These are phyloP conservation scores for Chitala chitala DNA, from an alignment of 2,113 vertebrate species.

Conservation along the genomic window DNA sequence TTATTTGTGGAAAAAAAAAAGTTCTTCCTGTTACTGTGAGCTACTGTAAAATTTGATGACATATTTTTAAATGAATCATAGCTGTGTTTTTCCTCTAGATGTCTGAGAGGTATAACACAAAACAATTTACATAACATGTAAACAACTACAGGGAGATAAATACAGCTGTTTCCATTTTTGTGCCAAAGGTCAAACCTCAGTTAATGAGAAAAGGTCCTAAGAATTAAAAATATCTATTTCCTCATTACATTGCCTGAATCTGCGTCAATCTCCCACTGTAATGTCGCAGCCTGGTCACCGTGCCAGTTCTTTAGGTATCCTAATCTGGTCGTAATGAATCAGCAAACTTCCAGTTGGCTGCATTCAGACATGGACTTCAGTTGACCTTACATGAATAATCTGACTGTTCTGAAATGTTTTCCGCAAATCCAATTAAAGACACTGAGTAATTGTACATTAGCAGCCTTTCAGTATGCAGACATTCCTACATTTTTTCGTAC, in stretches of 20 bases:
- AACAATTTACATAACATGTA: not conserved
- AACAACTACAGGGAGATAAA: slow-evolving; percentile 22
- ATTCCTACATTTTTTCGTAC: too few relatives aligned
- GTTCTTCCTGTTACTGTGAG: too few relatives aligned
- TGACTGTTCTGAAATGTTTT: too few relatives aligned
- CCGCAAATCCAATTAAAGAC: too few relatives aligned
- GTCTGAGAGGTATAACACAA: not conserved
- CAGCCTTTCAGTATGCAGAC: too few relatives aligned
- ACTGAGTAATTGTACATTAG: too few relatives aligned
- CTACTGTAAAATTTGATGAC: too few relatives aligned
- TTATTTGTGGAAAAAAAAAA: too few relatives aligned
- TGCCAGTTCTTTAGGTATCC: slow-evolving; percentile 7
- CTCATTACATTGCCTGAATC: not conserved
- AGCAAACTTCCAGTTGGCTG: slow-evolving; percentile 11
- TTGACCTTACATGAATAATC: slow-evolving; percentile 17
- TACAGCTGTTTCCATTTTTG: not conserved
- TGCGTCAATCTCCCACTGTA: too few relatives aligned
- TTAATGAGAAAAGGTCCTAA: slow-evolving; percentile 24
- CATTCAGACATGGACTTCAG: slow-evolving; percentile 6
- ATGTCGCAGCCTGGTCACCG: slow-evolving; percentile 10
- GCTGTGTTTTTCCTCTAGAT: too few relatives aligned
- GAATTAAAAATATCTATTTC: not conserved
- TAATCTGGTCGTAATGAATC: slow-evolving; percentile 17
- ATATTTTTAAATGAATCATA: too few relatives aligned
- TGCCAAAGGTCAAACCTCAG: slow-evolving; percentile 26